Base-by-base conservation (phyloP, 2,888 invertebrate genomes). In the Melieria omissa region DNA sequence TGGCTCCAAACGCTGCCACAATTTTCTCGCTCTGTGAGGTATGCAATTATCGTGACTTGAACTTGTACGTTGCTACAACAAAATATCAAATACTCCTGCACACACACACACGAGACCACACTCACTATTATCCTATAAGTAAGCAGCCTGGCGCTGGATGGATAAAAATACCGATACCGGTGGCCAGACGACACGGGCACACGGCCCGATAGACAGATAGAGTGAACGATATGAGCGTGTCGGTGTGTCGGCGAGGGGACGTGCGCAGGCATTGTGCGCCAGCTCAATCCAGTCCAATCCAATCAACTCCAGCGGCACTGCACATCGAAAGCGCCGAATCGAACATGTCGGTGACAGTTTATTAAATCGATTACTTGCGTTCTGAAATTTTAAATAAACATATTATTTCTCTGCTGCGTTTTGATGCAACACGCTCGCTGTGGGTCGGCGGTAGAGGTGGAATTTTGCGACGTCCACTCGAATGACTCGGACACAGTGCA, bases 11-110 rank as follows among this genome's bases (percentile, higher is more conserved):
- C 42, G 14, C 8, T 67, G n/a, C 2, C 7, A 61, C n/a, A 42
- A 42, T 49, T 12, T 49, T 52, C 47, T 2, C 45, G 42, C 61
- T 44, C 44, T 52, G 5, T 42, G 8, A 80, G 81, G 79, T 83
- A 79, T 82, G 83, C 84, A 84, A 84, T 84, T 84, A 85, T 84
- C 84, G 84, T 84, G 85, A 85, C 85, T 83, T 82, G 81, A 81
- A 81, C 80, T 78, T 80, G 80, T 77, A 58, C 60, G 57, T 66
- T 58, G 66, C 49, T 10, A 6, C n/a, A 57, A 65, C 45, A 16
- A 58, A 47, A 66, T 58, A 41, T 29, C 29, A 29, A 29, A 29
- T 29, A 29, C 29, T 29, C 29, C 3, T 29, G 29, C 29, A 29
- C 29, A 29, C 29, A 29, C 16, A 16, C 29, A 29, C 29, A 29